phyloP scores from a whole-genome alignment of 2,797 vertebrate species.

The Phalloptychus januarius region DNA sequence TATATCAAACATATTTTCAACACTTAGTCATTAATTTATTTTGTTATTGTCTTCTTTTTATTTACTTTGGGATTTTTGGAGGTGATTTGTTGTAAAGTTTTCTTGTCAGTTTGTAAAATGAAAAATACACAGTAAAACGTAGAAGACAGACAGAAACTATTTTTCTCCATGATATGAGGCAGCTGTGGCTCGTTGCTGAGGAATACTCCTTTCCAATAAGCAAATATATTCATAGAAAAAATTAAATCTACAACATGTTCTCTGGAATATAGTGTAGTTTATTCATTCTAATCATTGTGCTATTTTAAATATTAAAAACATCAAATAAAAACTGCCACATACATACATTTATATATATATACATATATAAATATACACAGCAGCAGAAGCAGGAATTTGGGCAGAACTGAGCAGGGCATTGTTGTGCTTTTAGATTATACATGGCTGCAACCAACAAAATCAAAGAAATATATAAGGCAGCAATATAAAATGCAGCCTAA shows the following conservation, averaged over 20 bases:
- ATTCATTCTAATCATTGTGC: slow-evolving; percentile 69
- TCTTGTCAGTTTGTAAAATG: too few relatives aligned
- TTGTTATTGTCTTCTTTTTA: too few relatives aligned
- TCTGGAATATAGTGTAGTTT: slow-evolving; percentile 72
- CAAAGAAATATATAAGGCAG: background rate
- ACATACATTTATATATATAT: slow-evolving; percentile 15
- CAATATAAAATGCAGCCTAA: background rate
- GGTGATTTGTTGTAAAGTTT: too few relatives aligned
- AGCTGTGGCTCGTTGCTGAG: background rate
- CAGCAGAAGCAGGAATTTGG: slow-evolving; percentile 75
- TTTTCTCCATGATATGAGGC: background rate
- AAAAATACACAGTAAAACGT: background rate
- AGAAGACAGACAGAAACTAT: background rate
- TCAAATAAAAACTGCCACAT: slow-evolving; percentile 72
- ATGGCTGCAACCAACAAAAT: slow-evolving; percentile 33
- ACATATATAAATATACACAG: slow-evolving; percentile 63
- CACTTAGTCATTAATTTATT: too few relatives aligned
- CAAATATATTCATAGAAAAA: background rate
- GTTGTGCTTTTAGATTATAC: slow-evolving; percentile 75
- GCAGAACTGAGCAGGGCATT: slow-evolving; percentile 53
- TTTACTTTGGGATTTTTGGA: too few relatives aligned
- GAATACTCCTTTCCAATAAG: background rate
- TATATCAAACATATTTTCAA: too few relatives aligned
- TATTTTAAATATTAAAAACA: slow-evolving; percentile 79
- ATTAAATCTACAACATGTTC: slow-evolving; percentile 19